A percentile compares a stretch with the other conserved stretches of the same genome.
phyloP scores from a whole-genome alignment of 2,113 vertebrate genomes.

The Acanthisitta chloris region DNA sequence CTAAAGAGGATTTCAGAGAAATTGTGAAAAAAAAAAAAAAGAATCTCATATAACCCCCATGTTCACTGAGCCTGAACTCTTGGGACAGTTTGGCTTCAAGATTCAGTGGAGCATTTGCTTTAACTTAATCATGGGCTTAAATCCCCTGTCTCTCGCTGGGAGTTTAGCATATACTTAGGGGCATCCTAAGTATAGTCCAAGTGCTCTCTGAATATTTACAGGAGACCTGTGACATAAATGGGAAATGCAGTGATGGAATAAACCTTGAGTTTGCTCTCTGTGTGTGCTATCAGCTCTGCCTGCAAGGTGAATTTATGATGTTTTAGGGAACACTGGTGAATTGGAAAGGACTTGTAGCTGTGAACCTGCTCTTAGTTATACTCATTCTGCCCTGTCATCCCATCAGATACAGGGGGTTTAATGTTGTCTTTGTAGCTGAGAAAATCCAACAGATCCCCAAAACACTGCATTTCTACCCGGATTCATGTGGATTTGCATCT shows the following conservation, averaged over 20 bases:
- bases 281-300: background rate
- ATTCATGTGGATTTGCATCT: background rate
- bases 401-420: fast-evolving
- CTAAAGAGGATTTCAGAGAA: constrained; percentile 9
- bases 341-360: background rate
- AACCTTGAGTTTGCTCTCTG: background rate
- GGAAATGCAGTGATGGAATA: background rate
- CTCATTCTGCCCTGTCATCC: background rate
- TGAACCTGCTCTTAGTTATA: background rate
- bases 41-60: background rate
- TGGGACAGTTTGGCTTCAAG: background rate
- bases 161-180: background rate
- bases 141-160: background rate
- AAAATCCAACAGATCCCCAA: background rate
- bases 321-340: background rate
- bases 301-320: background rate
- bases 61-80: background rate
- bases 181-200: background rate
- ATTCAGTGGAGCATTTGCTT: background rate
- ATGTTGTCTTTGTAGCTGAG: background rate
- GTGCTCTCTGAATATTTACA: background rate
- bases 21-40: background rate
- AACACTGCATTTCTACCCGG: background rate
- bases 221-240: background rate
- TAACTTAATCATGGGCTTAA: background rate